These are phyloP conservation scores for Mongoloraphidia duomilia DNA, from an alignment of 2,888 invertebrate species.

Conservation along the genomic window DNA sequence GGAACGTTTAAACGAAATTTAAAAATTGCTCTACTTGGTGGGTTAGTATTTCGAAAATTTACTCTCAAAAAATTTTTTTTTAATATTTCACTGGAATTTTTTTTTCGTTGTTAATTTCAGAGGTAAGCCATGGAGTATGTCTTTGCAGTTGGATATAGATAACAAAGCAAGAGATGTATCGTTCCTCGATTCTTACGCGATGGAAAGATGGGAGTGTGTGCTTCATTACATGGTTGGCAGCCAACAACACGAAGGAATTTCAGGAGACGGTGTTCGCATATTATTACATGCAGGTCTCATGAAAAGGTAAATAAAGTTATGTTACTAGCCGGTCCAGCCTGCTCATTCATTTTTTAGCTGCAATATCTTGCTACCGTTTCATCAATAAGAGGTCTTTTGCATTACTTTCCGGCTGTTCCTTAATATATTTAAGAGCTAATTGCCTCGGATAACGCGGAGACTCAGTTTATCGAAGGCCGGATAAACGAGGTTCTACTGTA, in stretches of 20 bases:
- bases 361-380: too few species aligned
- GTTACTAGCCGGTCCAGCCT: too few species aligned
- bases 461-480: too few species aligned
- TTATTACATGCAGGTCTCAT: conserved; percentile 86
- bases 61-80: neutral
- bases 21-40: conserved; percentile 78
- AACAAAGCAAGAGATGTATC: conserved; percentile 74
- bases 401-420: too few species aligned
- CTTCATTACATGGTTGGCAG: conserved; percentile 93
- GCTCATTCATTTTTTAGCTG: too few species aligned
- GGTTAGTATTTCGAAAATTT: conserved; percentile 36
- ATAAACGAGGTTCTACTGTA: too few species aligned
- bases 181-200: conserved; percentile 80
- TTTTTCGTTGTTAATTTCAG: conserved; percentile 27
- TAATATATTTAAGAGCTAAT: too few species aligned
- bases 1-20: conserved; percentile 78
- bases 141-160: conserved; percentile 68
- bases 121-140: conserved; percentile 80
- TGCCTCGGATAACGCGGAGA: too few species aligned
- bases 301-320: conserved; percentile 57
- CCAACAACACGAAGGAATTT: conserved; percentile 79
- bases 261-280: conserved; percentile 87
- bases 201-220: conserved; percentile 92
- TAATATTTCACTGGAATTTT: neutral
- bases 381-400: too few species aligned